Percentiles rank a stretch among this genome's conserved stretches.
phyloP scores from a whole-genome alignment of 2,888 invertebrate species.

The Leptinotarsa peninsularis region DNA sequence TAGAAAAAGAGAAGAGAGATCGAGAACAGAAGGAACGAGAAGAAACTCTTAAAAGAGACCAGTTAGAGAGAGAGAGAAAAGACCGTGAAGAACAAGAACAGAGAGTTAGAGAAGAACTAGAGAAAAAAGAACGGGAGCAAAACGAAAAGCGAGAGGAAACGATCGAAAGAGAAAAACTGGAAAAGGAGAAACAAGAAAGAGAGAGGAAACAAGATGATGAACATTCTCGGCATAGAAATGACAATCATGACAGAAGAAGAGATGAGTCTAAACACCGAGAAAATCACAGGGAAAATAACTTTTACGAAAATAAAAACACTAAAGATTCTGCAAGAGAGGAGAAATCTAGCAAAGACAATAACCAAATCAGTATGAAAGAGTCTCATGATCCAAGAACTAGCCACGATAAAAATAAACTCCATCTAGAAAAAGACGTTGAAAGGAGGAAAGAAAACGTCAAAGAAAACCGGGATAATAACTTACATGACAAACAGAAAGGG shows the following conservation, averaged over 20 bases:
- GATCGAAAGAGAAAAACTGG: conserved; percentile 47
- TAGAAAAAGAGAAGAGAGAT: conserved; percentile 53
- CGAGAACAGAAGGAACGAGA: conserved; percentile 50
- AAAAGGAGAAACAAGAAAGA: conserved; percentile 57
- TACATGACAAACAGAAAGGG: conserved; percentile 68
- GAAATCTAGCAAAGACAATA: conserved; percentile 48
- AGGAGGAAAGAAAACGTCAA: conserved; percentile 66
- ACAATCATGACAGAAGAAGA: conserved; percentile 66
- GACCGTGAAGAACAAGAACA: conserved; percentile 45
- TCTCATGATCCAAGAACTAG: conserved; percentile 43
- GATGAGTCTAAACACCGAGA: conserved; percentile 70
- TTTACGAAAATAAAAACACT: conserved; percentile 60
- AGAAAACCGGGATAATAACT: conserved; percentile 68
- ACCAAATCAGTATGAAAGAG: conserved; percentile 49
- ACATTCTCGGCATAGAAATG: conserved; percentile 59
- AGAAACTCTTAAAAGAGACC: conserved; percentile 59
- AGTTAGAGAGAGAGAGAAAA: conserved; percentile 60
- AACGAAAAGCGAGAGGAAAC: conserved; percentile 59
- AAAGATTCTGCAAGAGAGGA: conserved; percentile 67
- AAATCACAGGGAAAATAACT: conserved; percentile 64
- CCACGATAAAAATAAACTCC: conserved; percentile 57
- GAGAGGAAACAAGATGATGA: conserved; percentile 62
- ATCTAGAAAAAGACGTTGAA: conserved; percentile 64
- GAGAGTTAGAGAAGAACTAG: conserved; percentile 51
- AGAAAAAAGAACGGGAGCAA: conserved; percentile 56